phyloP scores from a whole-genome alignment of 2,797 vertebrate genomes.

The Tenualosa ilisha region DNA sequence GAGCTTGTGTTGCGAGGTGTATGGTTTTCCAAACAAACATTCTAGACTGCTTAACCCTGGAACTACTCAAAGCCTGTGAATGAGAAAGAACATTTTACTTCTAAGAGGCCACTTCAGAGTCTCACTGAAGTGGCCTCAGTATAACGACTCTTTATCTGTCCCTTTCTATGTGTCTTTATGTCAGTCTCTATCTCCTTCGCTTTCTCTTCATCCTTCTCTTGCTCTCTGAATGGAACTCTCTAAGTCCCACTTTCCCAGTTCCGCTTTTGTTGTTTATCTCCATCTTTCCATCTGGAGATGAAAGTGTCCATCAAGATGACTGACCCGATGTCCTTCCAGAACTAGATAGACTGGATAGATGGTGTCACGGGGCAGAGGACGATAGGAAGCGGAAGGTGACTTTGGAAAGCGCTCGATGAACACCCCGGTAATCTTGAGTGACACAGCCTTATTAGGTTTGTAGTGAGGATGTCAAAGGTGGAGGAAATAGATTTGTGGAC shows the following conservation, averaged over 20 bases:
- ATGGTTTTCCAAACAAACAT: background rate
- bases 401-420: background rate
- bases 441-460: too few relatives aligned
- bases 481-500: background rate
- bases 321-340: background rate
- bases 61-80: background rate
- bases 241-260: background rate
- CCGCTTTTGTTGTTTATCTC: background rate
- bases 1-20: background rate
- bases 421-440: background rate
- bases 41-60: background rate
- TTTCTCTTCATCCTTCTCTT: background rate
- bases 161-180: background rate
- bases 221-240: background rate
- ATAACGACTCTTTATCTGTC: background rate
- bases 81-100: background rate
- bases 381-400: background rate
- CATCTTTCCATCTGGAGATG: slow-evolving; percentile 6
- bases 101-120: background rate
- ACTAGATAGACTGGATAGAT: background rate
- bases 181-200: background rate
- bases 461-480: background rate
- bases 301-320: slow-evolving; percentile 14
- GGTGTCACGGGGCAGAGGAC: accelerated
- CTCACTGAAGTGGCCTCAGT: background rate